Base-by-base conservation (phyloP, 2,888 invertebrate genomes). In the Agriopis marginaria region DNA sequence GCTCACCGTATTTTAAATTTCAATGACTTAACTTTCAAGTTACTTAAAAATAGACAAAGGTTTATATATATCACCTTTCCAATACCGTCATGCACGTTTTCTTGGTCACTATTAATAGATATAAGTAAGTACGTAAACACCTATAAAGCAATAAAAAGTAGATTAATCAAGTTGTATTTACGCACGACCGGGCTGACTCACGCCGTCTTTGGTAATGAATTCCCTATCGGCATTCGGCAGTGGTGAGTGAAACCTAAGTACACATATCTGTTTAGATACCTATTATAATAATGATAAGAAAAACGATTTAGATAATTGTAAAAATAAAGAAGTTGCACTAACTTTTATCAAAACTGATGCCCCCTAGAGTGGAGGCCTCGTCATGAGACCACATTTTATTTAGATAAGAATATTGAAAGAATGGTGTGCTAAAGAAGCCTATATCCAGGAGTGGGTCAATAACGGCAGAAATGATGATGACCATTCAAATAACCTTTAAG, bases 161-260 rank as follows among this genome's bases (percentile, higher is more conserved):
- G 14, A 56, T 55, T 62, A 44, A 56, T 55, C 32, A 53, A 53
- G 14, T 56, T 58, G 39, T 49, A 62, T 66, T 63, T 51, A 17
- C 44, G 62, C 63, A 55, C 66, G 45, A 64, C 70, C 60, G 44
- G 17, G 61, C 67, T 66, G 66, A 66, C 61, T 63, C 66, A 70
- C 50, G 60, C 23, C 63, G 17, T 47, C 51, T 58, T 65, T 69
- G 69, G 60, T 65, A 69, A 69, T 69, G 69, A 69, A 65, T 62
- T 68, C 17, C 44, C 40, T 58, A 59, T 58, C 67, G 12, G 50
- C 42, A 9, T 9, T 42, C 42, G 8, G 42, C 42, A 55, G 11
- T n/a, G 55, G 61, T 32, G 10, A 63, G 50, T 17, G 10, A 32
- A 32, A 14, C 44, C 56, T 10, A 23, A 23, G 17, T 23, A 23